These are phyloP conservation scores for Lamellibrachia satsuma DNA, from an alignment of 2,888 invertebrate species.

Conservation along the genomic window DNA sequence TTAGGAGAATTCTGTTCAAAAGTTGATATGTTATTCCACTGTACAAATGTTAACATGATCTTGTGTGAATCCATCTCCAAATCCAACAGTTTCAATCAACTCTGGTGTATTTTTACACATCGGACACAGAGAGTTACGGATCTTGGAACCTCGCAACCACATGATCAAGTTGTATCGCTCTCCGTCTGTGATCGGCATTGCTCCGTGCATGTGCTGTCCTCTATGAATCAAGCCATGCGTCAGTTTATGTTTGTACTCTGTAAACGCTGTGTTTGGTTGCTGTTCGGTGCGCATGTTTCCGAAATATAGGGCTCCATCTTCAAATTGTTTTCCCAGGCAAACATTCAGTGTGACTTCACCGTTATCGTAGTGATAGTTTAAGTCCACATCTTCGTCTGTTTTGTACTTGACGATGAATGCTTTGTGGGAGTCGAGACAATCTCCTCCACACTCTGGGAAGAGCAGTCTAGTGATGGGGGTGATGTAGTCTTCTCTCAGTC, in stretches of 20 bases:
- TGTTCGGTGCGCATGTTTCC: slow-evolving; percentile 56
- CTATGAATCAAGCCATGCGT: slow-evolving; percentile 63
- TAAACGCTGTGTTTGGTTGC: slow-evolving; percentile 30
- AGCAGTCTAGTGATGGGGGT: slow-evolving; percentile 57
- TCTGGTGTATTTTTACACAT: slow-evolving; percentile 65
- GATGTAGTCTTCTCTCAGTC: slow-evolving; percentile 61
- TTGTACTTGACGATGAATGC: slow-evolving; percentile 66
- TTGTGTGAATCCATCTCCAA: slow-evolving; percentile 59
- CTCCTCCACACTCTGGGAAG: slow-evolving; percentile 63
- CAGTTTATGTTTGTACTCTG: slow-evolving; percentile 50
- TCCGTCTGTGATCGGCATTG: slow-evolving; percentile 61
- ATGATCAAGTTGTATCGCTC: slow-evolving; percentile 65
- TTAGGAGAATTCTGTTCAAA: too few species aligned
- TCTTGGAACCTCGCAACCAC: slow-evolving; percentile 66
- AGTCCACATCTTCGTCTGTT: slow-evolving; percentile 60
- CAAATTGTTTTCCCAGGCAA: slow-evolving; percentile 61
- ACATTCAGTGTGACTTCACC: slow-evolving; percentile 66
- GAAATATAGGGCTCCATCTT: slow-evolving; percentile 65
- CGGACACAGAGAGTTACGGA: slow-evolving; percentile 65
- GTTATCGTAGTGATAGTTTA: slow-evolving; percentile 67
- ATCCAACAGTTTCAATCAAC: slow-evolving; percentile 50
- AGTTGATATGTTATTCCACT: background rate
- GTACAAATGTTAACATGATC: slow-evolving; percentile 28
- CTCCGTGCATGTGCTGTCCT: slow-evolving; percentile 66
- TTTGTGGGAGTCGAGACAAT: slow-evolving; percentile 65